Percentiles rank a stretch among this genome's conserved stretches.
Conservation (phyloP, 2,888 invertebrate genomes). For the Eumerus sabulonum region DNA sequence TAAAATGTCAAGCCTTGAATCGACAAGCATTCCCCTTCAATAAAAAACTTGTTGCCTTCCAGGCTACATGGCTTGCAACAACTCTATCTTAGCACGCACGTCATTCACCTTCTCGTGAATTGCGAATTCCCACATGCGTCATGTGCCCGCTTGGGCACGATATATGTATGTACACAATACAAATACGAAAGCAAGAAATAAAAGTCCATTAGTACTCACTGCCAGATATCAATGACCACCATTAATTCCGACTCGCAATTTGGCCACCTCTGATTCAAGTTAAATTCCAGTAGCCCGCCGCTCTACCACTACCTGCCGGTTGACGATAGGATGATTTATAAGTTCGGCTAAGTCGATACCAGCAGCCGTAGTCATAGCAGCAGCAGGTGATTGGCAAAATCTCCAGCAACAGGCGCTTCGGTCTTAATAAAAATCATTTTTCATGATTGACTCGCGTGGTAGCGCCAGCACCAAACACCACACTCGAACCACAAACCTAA, state of each 20-base stretch:
- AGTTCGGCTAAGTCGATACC: constrained; percentile 32
- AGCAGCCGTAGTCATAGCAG: constrained; percentile 7
- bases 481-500: constrained; percentile 52
- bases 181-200: no score
- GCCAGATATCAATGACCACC: constrained; percentile 27
- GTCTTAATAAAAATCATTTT: constrained; percentile 56
- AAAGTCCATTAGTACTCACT: no score
- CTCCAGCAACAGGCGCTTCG: constrained; percentile 29
- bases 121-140: not conserved
- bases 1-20: no score
- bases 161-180: no score
- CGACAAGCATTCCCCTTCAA: no score
- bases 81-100: not conserved
- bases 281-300: constrained; percentile 62
- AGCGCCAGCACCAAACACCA: constrained; percentile 30
- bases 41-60: no score
- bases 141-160: not conserved
- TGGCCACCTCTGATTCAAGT: constrained; percentile 48
- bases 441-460: constrained; percentile 56
- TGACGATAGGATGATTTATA: constrained; percentile 60
- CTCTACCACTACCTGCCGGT: constrained; percentile 45
- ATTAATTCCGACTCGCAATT: constrained; percentile 56
- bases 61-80: no score
- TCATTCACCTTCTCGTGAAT: not conserved
- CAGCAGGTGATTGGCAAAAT: constrained; percentile 59